These are phyloP conservation scores for Anolis apletophallus DNA, from an alignment of 2,797 vertebrate genomes.

Conservation along the genomic window DNA sequence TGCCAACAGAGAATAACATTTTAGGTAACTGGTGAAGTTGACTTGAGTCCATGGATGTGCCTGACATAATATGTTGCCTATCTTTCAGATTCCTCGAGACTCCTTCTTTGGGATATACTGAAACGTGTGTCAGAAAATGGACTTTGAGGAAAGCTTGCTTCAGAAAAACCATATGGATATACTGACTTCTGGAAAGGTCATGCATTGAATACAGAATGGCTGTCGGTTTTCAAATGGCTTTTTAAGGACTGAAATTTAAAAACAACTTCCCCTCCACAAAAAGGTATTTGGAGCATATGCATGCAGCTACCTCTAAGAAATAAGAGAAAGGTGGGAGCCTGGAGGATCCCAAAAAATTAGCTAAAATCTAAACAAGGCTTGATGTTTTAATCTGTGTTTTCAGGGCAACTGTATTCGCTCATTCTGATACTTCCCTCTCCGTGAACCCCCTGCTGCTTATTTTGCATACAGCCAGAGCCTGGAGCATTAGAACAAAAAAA, in stretches of 20 bases:
- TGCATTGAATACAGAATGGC: background rate
- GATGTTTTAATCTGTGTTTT: slow-evolving; percentile 1
- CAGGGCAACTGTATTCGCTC: background rate
- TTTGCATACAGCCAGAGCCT: background rate
- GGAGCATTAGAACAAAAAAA: too few relatives aligned
- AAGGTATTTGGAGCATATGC: background rate
- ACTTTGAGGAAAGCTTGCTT: background rate
- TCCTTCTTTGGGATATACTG: background rate
- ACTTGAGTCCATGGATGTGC: background rate
- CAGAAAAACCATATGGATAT: background rate
- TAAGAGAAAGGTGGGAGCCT: too few relatives aligned
- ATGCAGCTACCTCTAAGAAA: background rate
- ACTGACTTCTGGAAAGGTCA: background rate
- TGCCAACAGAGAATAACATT: background rate
- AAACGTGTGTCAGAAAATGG: background rate
- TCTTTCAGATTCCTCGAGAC: background rate
- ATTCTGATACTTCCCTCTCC: background rate
- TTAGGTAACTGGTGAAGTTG: background rate
- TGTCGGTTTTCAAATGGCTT: background rate
- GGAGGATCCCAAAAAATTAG: too few relatives aligned
- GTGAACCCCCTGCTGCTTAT: background rate
- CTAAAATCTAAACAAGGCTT: background rate
- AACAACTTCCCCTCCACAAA: background rate
- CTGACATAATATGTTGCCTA: background rate
- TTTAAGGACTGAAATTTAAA: background rate